Evolutionary conservation across 35 echinoderm and acorn worm species (phyloP).

Genomic region (Chiridota heheva): DNA sequence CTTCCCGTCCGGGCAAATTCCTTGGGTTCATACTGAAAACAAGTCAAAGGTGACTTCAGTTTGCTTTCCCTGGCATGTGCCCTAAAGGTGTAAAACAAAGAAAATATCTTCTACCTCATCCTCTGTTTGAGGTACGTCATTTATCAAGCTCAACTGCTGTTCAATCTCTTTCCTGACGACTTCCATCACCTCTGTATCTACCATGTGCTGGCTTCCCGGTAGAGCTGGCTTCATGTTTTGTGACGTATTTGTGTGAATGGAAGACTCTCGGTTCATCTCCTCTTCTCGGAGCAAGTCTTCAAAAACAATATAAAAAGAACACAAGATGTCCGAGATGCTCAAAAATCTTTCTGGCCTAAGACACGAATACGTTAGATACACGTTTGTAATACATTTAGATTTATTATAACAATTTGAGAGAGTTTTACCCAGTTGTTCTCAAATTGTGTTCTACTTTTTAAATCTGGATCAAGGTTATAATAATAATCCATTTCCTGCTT

Average conservation of each 20-base stretch:
- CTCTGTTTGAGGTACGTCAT: conserved; percentile 21
- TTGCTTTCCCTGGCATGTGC: neutral
- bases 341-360: conserved; percentile 3
- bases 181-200: conserved; percentile 75
- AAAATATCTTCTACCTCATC: conserved; percentile 54
- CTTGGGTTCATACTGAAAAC: no score
- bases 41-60: no score
- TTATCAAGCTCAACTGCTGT: conserved; percentile 64
- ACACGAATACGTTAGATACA: conserved; percentile 2
- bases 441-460: no score
- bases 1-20: no score
- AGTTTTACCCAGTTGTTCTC: no score
- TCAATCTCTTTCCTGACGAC: conserved; percentile 56
- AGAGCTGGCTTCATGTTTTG: neutral
- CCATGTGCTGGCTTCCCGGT: neutral
- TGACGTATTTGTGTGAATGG: conserved; percentile 54
- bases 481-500: no score
- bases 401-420: no score
- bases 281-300: neutral
- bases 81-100: neutral
- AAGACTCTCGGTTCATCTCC: conserved; percentile 36
- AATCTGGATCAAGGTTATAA: no score
- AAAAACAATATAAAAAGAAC: neutral
- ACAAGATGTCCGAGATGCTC: neutral
- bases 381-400: no score